A percentile compares a stretch with the other conserved stretches of the same genome.
phyloP scores from a whole-genome alignment of 1,140 invertebrate genomes.

The Hylaeus anthracinus region DNA sequence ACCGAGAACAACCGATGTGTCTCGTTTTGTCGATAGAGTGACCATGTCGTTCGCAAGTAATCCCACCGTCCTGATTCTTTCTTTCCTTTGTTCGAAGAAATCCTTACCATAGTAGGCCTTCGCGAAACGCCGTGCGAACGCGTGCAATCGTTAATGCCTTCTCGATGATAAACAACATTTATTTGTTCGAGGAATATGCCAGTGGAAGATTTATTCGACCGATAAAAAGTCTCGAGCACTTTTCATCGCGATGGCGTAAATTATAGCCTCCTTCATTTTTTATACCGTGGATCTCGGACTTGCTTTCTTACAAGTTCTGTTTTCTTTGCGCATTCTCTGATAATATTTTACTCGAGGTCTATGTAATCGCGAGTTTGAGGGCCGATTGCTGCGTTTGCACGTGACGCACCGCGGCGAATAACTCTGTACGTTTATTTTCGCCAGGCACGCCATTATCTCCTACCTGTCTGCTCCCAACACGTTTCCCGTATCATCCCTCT shows the following conservation, averaged over 20 bases:
- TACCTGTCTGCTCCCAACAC: neutral
- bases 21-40: neutral
- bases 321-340: too few species aligned
- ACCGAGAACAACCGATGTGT: neutral
- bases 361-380: conserved; percentile 17
- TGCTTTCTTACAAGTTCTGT: too few species aligned
- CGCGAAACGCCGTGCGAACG: too few species aligned
- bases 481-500: neutral
- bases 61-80: neutral
- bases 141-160: neutral
- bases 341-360: neutral
- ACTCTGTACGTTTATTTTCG: conserved; percentile 15
- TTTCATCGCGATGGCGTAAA: too few species aligned
- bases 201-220: too few species aligned
- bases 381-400: conserved; percentile 23
- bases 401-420: conserved; percentile 6
- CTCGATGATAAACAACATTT: too few species aligned
- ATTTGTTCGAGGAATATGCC: too few species aligned
- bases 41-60: neutral
- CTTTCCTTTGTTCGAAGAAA: neutral
- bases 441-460: conserved; percentile 7
- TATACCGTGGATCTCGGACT: too few species aligned
- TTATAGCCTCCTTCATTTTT: too few species aligned
- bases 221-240: too few species aligned
- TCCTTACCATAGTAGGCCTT: neutral